Evolutionary conservation across 2,797 vertebrate genomes (phyloP), one percentile per base, ranked within the genome.

Genomic region (Cephalopachus bancanus): DNA sequence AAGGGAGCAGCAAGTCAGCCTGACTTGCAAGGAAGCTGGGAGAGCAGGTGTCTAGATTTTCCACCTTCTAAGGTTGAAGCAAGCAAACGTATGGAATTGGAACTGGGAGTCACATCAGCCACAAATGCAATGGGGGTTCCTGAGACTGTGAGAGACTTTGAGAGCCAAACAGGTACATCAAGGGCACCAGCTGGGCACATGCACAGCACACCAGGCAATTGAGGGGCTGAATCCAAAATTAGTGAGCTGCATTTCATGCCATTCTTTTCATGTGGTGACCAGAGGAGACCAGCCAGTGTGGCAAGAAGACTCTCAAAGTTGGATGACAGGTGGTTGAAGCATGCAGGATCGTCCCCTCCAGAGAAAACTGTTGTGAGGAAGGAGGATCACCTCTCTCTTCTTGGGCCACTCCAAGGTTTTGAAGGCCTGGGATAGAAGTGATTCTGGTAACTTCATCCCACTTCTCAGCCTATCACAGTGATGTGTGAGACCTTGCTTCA

Each of bases 151-250:
- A 53, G 22, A 72, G 30, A 22, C 44, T 72, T 15, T 72, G 57
- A 81, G 22, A 55, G 5, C 17, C 19, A 26, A 55, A 51, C 3
- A 10, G 37, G 65, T 16, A 22, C 14, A 6, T 1, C 15, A 4
- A 30, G 15, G 22, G 4, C 1, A 6, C 16, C 76, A 57, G 19
- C 74, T 30, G 17, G 17, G 65, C 30, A 71, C 30, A 6, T 8
- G 12, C 37, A 20, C 55, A 24, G 1, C 14, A 37, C 24, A 4
- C 5, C 16, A 0, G 53, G 78, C 19, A 14, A 10, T 60, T 0
- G 9, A 26, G 6, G 75, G 44, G 53, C 44, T 71, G 44, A 14
- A 2, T 9, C 37, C 28, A 11, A 4, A 19, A 5, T 8, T 51
- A 49, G 44, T 44, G 44, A 5, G 44, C 44, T 44, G 44, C 44